phyloP scores from a whole-genome alignment of 1,140 invertebrate genomes.

The Cecropterus lyciades region DNA sequence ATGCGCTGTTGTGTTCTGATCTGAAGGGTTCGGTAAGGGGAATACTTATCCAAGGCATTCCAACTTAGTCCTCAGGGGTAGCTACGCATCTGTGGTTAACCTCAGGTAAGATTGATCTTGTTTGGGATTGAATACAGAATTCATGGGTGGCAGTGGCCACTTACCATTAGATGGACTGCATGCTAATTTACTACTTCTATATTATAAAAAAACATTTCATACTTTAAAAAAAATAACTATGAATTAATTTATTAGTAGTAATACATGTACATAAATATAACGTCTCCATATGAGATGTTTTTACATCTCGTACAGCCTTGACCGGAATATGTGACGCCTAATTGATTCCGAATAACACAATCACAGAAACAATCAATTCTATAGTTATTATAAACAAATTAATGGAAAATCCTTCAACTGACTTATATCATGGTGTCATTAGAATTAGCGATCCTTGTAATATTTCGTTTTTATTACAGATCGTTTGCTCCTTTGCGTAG shows the following conservation, averaged over 20 bases:
- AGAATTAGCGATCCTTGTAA: slow-evolving; percentile 22
- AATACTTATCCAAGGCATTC: too few species aligned
- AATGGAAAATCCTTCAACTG: slow-evolving; percentile 7
- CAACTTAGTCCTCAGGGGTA: too few species aligned
- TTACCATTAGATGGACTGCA: too few species aligned
- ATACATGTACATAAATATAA: slow-evolving; percentile 11
- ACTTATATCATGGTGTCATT: slow-evolving; percentile 2
- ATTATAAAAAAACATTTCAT: too few species aligned
- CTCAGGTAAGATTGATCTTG: too few species aligned
- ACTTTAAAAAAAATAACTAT: not conserved
- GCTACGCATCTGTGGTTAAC: too few species aligned
- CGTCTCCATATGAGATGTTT: slow-evolving; percentile 1
- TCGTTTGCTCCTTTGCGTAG: slow-evolving; percentile 4
- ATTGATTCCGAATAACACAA: slow-evolving; percentile 20
- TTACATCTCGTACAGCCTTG: slow-evolving; percentile 18
- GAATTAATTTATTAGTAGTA: not conserved
- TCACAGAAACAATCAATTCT: slow-evolving; percentile 26
- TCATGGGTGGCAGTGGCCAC: too few species aligned
- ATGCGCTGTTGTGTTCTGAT: too few species aligned
- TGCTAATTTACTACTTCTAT: too few species aligned
- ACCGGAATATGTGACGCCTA: slow-evolving; percentile 14
- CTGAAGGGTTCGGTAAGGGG: too few species aligned
- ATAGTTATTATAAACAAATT: slow-evolving; percentile 27
- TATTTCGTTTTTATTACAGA: slow-evolving; percentile 31
- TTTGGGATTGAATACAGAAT: too few species aligned